phyloP scores from a whole-genome alignment of 2,113 vertebrate genomes.

The Neotragus pygmaeus region DNA sequence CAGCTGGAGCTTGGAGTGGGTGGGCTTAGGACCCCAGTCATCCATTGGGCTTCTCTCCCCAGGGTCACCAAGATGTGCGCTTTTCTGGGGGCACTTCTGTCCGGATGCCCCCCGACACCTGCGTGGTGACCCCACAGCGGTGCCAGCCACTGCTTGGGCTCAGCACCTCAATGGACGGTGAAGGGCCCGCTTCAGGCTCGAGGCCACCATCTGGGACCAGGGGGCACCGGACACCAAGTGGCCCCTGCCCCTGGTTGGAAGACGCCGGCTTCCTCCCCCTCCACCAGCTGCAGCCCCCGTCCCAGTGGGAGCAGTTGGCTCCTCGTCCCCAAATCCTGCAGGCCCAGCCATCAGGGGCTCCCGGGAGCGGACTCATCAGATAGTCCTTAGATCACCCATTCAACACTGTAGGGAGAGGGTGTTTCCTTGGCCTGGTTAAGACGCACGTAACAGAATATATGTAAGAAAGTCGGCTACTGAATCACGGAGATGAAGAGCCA shows the following conservation, averaged over 20 bases:
- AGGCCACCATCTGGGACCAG: neutral
- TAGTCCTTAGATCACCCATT: constrained; percentile 70
- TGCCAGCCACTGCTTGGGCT: neutral
- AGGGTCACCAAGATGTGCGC: too few relatives aligned
- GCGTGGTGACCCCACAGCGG: too few relatives aligned
- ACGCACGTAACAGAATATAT: constrained; percentile 45
- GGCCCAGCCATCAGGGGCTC: constrained; percentile 43
- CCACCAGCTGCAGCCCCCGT: neutral
- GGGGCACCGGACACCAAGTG: neutral
- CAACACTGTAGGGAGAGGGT: constrained; percentile 58
- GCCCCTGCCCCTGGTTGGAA: neutral
- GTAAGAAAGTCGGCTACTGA: constrained; percentile 63
- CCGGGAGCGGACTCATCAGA: constrained; percentile 61
- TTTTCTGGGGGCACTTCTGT: neutral
- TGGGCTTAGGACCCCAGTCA: fast-evolving
- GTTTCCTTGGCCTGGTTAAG: constrained; percentile 46
- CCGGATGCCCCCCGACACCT: fast-evolving
- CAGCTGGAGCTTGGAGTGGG: neutral
- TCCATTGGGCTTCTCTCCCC: neutral
- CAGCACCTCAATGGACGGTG: fast-evolving
- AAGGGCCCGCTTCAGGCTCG: neutral
- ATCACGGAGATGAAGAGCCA: constrained; percentile 77
- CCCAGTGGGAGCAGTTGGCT: neutral
- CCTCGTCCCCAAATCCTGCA: fast-evolving
- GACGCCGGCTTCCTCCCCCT: fast-evolving